Evolutionary conservation across 2,797 vertebrate species (phyloP).

Genomic region (Takifugu rubripes): DNA sequence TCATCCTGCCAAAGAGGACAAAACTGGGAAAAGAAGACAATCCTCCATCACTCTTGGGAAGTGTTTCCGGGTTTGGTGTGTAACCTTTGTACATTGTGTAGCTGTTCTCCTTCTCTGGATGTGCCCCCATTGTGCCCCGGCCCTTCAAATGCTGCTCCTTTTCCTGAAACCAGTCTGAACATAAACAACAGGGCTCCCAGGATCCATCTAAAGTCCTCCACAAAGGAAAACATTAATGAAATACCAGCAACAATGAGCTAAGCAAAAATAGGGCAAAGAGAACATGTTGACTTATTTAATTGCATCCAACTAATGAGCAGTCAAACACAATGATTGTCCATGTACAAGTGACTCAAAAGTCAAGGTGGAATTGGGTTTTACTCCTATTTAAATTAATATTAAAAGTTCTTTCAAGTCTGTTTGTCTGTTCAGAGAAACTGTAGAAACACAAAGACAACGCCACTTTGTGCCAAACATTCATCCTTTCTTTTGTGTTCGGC

Average conservation of each 20-base stretch:
- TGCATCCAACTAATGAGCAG: no score
- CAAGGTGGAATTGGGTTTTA: no score
- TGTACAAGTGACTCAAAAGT: no score
- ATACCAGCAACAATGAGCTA: no score
- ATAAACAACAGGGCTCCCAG: constrained; percentile 29
- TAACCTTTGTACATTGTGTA: neutral
- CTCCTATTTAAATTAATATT: no score
- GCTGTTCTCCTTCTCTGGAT: constrained; percentile 39
- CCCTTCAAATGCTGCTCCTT: constrained; percentile 35
- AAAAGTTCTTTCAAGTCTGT: no score
- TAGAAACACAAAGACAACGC: constrained; percentile 3
- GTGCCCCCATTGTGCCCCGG: constrained; percentile 34
- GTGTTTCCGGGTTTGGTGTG: constrained; percentile 21
- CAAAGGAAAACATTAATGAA: neutral
- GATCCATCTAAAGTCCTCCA: constrained; percentile 9
- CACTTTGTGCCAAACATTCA: constrained; percentile 40
- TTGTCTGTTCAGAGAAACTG: no score
- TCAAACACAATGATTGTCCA: no score
- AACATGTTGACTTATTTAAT: no score
- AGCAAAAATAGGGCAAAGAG: constrained; percentile 3
- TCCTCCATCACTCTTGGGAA: constrained; percentile 23
- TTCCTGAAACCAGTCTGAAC: constrained; percentile 42
- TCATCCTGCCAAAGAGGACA: constrained; percentile 21
- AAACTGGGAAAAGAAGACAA: constrained; percentile 35
- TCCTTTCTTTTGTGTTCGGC: constrained; percentile 49